Evolutionary conservation across 2,797 vertebrate genomes (phyloP).

Genomic region (Coluber constrictor): DNA sequence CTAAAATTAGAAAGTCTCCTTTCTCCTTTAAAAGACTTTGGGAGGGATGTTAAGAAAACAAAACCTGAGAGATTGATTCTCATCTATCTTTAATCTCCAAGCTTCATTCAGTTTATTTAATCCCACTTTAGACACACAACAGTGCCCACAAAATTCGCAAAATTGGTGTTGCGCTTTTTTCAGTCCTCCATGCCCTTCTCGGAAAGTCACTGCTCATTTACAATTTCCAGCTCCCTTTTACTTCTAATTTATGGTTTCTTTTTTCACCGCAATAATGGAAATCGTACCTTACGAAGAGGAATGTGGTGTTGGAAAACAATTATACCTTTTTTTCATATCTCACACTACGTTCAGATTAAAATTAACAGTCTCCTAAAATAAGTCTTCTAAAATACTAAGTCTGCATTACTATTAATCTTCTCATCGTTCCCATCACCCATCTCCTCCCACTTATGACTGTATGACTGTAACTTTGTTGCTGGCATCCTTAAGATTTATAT

Average conservation of each 20-base stretch:
- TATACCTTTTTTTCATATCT: not conserved
- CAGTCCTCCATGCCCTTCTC: not conserved
- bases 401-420: too few relatives aligned
- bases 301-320: not conserved
- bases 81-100: constrained; percentile 14
- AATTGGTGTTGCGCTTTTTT: constrained; percentile 20
- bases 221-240: not conserved
- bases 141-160: not conserved
- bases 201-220: not conserved
- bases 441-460: too few relatives aligned
- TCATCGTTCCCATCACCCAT: too few relatives aligned
- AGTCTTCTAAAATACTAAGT: too few relatives aligned
- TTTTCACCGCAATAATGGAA: not conserved
- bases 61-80: not conserved
- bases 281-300: not conserved
- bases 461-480: too few relatives aligned
- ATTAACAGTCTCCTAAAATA: not conserved
- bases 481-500: too few relatives aligned
- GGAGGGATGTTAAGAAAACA: not conserved
- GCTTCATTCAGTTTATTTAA: constrained; percentile 1
- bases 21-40: not conserved
- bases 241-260: constrained; percentile 9
- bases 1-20: not conserved
- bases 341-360: not conserved
- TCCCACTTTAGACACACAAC: not conserved